Evolutionary conservation across 2,888 invertebrate genomes (phyloP).

Genomic region (Cryptophagus acutangulus): DNA sequence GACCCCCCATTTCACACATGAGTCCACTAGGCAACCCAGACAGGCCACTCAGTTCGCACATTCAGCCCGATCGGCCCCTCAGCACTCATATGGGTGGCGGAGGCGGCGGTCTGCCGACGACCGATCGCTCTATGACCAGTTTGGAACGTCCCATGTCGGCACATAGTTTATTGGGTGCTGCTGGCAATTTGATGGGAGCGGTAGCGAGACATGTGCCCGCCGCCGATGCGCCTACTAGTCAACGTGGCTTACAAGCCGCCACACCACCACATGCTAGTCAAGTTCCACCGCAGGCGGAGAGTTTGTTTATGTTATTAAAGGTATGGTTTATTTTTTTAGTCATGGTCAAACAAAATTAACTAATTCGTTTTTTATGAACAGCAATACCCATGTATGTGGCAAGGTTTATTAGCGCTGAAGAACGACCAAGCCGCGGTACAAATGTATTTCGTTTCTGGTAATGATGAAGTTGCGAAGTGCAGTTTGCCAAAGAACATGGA

Average conservation of each 20-base stretch:
- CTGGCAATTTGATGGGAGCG: constrained; percentile 46
- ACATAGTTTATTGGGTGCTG: constrained; percentile 46
- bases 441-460: constrained; percentile 98
- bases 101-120: constrained; percentile 29
- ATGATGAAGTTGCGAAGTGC: constrained; percentile 80
- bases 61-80: constrained; percentile 36
- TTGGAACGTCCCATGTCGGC: constrained; percentile 34
- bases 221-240: constrained; percentile 52
- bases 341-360: too few relatives aligned
- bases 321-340: constrained; percentile 47
- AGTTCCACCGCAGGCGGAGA: constrained; percentile 78
- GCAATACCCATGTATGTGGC: constrained; percentile 97
- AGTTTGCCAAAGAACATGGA: constrained; percentile 83
- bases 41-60: constrained; percentile 35
- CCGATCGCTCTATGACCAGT: constrained; percentile 40
- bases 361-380: constrained; percentile 47
- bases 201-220: constrained; percentile 47
- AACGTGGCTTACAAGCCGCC: constrained; percentile 52
- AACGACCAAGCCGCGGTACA: constrained; percentile 96
- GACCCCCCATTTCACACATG: constrained; percentile 41
- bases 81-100: constrained; percentile 31
- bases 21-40: constrained; percentile 33
- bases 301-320: constrained; percentile 71
- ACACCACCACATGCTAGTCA: constrained; percentile 71
- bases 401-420: constrained; percentile 89